Percentiles rank a stretch among this genome's conserved stretches.
These are phyloP conservation scores for Casuarius casuarius DNA, from an alignment of 2,113 vertebrate species.

Conservation along the genomic window DNA sequence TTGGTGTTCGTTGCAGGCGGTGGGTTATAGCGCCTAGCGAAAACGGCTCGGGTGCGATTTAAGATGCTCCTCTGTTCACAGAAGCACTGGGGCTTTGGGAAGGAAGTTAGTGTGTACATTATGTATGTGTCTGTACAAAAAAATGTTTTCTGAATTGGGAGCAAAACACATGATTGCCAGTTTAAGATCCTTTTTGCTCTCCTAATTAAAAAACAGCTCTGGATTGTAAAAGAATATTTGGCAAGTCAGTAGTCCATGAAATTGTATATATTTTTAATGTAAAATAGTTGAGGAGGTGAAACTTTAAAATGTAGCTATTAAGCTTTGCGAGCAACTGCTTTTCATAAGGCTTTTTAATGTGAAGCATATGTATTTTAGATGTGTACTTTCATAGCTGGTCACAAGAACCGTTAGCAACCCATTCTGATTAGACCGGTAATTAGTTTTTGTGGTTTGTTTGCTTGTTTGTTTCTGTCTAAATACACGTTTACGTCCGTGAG, in stretches of 20 bases:
- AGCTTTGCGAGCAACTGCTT: neutral
- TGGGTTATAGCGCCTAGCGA: neutral
- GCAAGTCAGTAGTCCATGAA: constrained; percentile 56
- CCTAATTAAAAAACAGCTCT: constrained; percentile 36
- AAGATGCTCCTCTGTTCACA: accelerated
- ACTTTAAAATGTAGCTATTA: constrained; percentile 35
- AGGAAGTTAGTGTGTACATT: accelerated
- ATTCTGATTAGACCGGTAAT: neutral
- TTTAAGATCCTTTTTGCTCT: neutral
- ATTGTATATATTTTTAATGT: constrained; percentile 62
- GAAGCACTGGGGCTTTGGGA: neutral
- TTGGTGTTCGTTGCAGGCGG: accelerated
- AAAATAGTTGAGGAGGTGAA: constrained; percentile 32
- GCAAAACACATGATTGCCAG: neutral
- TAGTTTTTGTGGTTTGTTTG: neutral
- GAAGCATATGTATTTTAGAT: neutral
- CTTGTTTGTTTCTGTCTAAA: neutral
- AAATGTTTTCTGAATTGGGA: neutral
- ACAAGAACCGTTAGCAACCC: neutral
- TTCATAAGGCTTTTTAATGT: neutral
- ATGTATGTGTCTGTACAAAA: neutral
- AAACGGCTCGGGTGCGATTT: accelerated
- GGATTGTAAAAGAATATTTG: constrained; percentile 47
- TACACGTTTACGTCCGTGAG: neutral
- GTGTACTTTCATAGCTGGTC: neutral